A percentile compares a stretch with the other conserved stretches of the same genome.
These are phyloP conservation scores for Ellobium chinense DNA, from an alignment of 2,888 invertebrate species.

Conservation along the genomic window DNA sequence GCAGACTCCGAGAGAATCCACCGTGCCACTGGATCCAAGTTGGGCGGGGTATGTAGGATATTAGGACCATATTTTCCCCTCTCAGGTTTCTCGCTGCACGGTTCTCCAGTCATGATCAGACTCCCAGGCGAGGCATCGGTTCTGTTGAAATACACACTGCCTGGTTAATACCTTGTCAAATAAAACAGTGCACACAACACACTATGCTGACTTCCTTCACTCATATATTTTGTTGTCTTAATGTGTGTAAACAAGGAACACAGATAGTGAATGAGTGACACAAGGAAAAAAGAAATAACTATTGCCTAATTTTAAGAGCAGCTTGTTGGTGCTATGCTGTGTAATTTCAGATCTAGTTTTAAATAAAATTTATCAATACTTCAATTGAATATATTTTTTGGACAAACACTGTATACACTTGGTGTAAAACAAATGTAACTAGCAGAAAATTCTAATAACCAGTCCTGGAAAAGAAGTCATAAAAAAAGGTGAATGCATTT, in stretches of 20 bases:
- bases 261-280: not conserved
- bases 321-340: not conserved
- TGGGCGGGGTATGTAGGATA: not conserved
- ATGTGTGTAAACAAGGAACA: not conserved
- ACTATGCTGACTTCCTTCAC: too few relatives aligned
- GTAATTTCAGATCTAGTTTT: too few relatives aligned
- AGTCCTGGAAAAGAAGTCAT: too few relatives aligned
- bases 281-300: not conserved
- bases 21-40: slow-evolving; percentile 34
- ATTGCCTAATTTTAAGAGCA: not conserved
- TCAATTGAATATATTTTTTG: too few relatives aligned
- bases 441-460: too few relatives aligned
- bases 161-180: slow-evolving; percentile 1
- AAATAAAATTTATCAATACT: too few relatives aligned
- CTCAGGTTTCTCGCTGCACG: slow-evolving; percentile 45
- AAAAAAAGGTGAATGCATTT: too few relatives aligned
- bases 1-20: slow-evolving; percentile 40
- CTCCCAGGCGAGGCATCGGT: slow-evolving; percentile 34
- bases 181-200: slow-evolving; percentile 2
- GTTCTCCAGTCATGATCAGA: slow-evolving; percentile 48
- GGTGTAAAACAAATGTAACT: too few relatives aligned
- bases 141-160: slow-evolving; percentile 41
- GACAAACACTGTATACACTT: too few relatives aligned
- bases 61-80: slow-evolving; percentile 10
- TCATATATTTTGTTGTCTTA: too few relatives aligned